These are phyloP conservation scores for Fregetta grallaria DNA, from an alignment of 2,113 vertebrate species.

Conservation along the genomic window DNA sequence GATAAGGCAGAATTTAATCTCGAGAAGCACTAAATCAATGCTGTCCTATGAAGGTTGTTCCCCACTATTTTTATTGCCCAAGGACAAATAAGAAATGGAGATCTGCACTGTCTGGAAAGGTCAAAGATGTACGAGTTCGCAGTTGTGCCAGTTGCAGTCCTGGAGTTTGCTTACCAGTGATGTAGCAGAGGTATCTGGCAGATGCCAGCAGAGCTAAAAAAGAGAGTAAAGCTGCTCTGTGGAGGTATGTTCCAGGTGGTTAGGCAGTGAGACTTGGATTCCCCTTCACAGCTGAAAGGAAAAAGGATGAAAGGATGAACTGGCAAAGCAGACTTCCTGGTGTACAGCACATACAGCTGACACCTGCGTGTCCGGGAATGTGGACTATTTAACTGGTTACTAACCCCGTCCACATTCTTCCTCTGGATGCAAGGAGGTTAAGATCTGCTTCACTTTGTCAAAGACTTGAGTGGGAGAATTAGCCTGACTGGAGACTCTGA, in stretches of 20 bases:
- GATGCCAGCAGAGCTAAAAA: background rate
- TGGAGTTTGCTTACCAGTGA: background rate
- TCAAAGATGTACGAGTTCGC: background rate
- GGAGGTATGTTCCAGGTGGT: background rate
- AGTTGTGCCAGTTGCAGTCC: background rate
- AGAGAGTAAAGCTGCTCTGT: background rate
- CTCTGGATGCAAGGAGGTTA: background rate
- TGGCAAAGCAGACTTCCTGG: background rate
- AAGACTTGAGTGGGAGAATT: background rate
- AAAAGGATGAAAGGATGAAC: background rate
- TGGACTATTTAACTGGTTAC: background rate
- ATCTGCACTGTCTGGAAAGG: background rate
- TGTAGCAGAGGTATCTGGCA: background rate
- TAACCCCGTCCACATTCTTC: background rate
- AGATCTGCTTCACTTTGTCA: background rate
- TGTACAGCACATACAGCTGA: accelerated
- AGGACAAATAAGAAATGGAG: background rate
- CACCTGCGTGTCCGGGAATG: background rate
- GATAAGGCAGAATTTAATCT: background rate
- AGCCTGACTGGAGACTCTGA: background rate
- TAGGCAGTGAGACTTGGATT: background rate
- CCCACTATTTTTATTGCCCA: background rate
- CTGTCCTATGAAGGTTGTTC: background rate
- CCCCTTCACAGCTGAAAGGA: background rate
- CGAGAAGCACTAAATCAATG: background rate